phyloP scores from a whole-genome alignment of 35 echinoderm and acorn worm genomes.

The Chiridota heheva region DNA sequence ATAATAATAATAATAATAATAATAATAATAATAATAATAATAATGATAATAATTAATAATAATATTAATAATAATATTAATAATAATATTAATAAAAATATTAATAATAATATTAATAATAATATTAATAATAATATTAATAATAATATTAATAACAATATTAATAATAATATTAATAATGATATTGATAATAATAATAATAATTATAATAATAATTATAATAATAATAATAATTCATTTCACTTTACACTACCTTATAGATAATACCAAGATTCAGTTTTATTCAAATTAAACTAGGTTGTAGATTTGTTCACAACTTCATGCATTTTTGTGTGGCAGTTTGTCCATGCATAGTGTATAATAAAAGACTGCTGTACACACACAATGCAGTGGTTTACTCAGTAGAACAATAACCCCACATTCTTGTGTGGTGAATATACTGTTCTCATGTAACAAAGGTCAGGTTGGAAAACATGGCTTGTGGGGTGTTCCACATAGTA shows the following conservation, averaged over 20 bases:
- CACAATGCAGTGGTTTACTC: too few relatives aligned
- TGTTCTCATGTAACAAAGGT: too few relatives aligned
- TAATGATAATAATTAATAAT: slow-evolving; percentile 17
- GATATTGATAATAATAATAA: too few relatives aligned
- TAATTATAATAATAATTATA: not conserved
- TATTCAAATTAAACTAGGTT: not conserved
- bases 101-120: slow-evolving; percentile 5
- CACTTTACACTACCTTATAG: not conserved
- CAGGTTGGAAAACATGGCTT: too few relatives aligned
- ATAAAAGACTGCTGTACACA: too few relatives aligned
- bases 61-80: slow-evolving; percentile 22
- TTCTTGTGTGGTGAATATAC: too few relatives aligned
- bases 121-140: slow-evolving; percentile 1
- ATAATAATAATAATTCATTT: not conserved
- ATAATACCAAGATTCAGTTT: not conserved
- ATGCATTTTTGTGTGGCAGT: not conserved
- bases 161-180: too few relatives aligned
- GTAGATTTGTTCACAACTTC: not conserved
- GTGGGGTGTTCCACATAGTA: too few relatives aligned
- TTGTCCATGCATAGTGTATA: too few relatives aligned
- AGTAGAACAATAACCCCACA: too few relatives aligned
- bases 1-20: slow-evolving; percentile 16
- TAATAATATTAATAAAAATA: slow-evolving; percentile 18
- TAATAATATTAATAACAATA: too few relatives aligned
- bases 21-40: slow-evolving; percentile 11